These are phyloP conservation scores for human DNA, from an alignment of 2,113 vertebrate species.

Conservation along the genomic window GRCh38 chr6:71760501-71761000, in stretches of 20 bases:
- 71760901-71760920: background rate
- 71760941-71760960: too few relatives aligned
- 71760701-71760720: background rate
- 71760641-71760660: background rate
- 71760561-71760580: background rate
- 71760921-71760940: background rate
- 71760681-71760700: background rate
- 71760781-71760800: background rate
- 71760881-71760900: background rate
- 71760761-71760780: background rate
- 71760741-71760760: background rate
- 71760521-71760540: background rate
- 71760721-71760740: background rate
- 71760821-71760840: background rate
- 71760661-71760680: background rate
- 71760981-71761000: too few relatives aligned
- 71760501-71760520: conserved; percentile 22
- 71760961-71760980: too few relatives aligned
- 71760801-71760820: background rate
- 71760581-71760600: background rate
- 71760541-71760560: background rate
- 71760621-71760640: background rate
- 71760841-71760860: background rate
- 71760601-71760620: background rate
- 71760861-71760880: background rate